Base-by-base conservation (phyloP, 2,888 invertebrate genomes). In the Hyposoter didymator region DNA sequence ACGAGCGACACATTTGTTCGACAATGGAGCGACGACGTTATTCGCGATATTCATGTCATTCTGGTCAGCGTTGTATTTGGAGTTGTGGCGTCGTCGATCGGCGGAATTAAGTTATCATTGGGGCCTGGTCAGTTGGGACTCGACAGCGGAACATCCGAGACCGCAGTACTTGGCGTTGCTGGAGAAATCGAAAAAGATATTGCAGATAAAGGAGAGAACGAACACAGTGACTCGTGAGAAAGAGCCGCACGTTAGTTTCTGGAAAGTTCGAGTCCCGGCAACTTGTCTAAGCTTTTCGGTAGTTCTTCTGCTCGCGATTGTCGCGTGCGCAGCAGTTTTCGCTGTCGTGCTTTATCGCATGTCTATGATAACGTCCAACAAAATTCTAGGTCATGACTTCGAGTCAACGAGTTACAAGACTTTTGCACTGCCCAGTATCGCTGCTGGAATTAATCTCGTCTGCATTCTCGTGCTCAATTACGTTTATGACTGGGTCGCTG, bases 41-140 rank as follows among this genome's bases (percentile, higher is more conserved):
- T 98, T 98, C 94, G 97, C 97, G 3, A 95, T 96, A 74, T 96
- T 97, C 90, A 97, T 98, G 97, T 96, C 97, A 1, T 95, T 98
- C 85, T 98, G 98, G 98, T 95, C 96, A 86, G 95, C 97, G 1
- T 92, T 97, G 62, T 98, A 97, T 94, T 94, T 97, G 90, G 98
- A 98, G 93, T 94, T 97, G 85, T 98, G 98, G 98, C 97, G 97
- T 92, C 94, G 97, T 75, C 97, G 97, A 92, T 96, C 97, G 73
- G 96, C 96, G 2, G 96, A 96, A 89, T 95, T 98, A 85, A 96
- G 97, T n/a, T 97, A 97, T 93, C 95, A 96, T 86, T 98, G 98
- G 98, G 98, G 97, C 88, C 94, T 97, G 32, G 96, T 96, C 0
- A 96, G 96, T 59, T 97, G 96, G 93, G 97, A 97, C 90, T 94